Evolutionary conservation across 2,888 invertebrate genomes (phyloP), one percentile per base, ranked within the genome.

Genomic region (Carterocephalus palaemon): DNA sequence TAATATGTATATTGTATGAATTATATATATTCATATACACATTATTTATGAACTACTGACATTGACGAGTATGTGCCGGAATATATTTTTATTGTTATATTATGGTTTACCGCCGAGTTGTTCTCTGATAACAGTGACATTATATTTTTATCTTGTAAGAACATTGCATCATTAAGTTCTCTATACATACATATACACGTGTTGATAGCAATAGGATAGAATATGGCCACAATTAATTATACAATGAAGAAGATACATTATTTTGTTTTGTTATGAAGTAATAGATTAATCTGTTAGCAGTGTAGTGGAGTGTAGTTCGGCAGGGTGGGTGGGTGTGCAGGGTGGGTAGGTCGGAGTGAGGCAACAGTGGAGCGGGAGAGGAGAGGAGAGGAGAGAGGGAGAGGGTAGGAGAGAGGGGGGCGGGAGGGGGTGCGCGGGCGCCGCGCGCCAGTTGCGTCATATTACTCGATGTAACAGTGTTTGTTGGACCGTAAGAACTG

Each of bases 231-330:
- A 70, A 43, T 33, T 32, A 40, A 53, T 71, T 78, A 77, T 79
- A 76, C 64, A 72, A 67, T 63, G 63, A 59, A 71, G 67, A 72
- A 62, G 59, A 68, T 63, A 67, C 62, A 68, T 70, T 70, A 76
- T 81, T 75, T 72, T 79, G 76, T 81, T 81, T 75, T 79, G 78
- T 82, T 82, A 75, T 78, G 62, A 73, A 67, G 56, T 79, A 75
- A 74, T 81, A 80, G 77, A 76, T 76, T 81, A 83, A 78, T 81
- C 71, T 82, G 80, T 82, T 83, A 48, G 70, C 67, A 72, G 67
- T 70, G 66, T 70, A 74, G 64, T 70, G 56, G 16, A 29, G 33
- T 65, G 62, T 64, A 73, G 68, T 68, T 62, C 56, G 69, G 70
- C 73, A 75, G 75, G 80, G 79, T 75, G 70, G 62, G 80, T 78